Evolutionary conservation across 2,888 invertebrate species (phyloP), one percentile per base, ranked within the genome.

Genomic region (Tromatobia lineatoria): DNA sequence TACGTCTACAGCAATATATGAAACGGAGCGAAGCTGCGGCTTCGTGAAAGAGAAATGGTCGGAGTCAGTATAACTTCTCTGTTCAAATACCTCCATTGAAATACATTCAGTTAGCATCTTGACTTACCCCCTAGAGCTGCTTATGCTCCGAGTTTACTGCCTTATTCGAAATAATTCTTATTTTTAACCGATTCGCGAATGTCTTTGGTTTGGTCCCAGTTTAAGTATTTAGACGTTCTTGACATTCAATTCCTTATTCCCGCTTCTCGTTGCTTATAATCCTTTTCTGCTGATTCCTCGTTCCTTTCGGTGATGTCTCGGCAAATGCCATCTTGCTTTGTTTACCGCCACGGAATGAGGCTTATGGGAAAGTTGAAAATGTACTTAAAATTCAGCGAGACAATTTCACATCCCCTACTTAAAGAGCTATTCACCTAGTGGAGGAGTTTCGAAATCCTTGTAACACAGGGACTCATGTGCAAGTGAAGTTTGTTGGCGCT

Each of bases 51-150:
- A 18, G 34, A 61, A 34, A 61, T 61, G 18, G 18, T 38, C 38
- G 11, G 61, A 61, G 61, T 38, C 18, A 3, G n/a, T 61, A 11
- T 38, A 34, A 38, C 15, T 38, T 61, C 23, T 38, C 61, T 38
- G 61, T 61, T 61, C 38, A 61, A 61, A 34, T 61, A 61, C 61
- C 34, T 61, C 38, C 61, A 38, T 61, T 61, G 61, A 18, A 34
- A 38, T 61, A 18, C 61, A 61, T n/a, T 38, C 61, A 34, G 18
- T n/a, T 61, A 34, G 38, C 34, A 61, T 61, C 61, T 38, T n/a
- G 38, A 61, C n/a, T 38, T 18, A 10, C 34, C 38, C 18, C 61
- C 25, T 34, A 15, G 47, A 13, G 13, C 25, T n/a, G n/a, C 59
- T 25, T 34, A 3, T 25, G n/a, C 34, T 0, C 2, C 59, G 29